Percentiles rank a stretch among this genome's conserved stretches.
Conservation (phyloP, 2,888 invertebrate species). For the Arenicola marina region DNA sequence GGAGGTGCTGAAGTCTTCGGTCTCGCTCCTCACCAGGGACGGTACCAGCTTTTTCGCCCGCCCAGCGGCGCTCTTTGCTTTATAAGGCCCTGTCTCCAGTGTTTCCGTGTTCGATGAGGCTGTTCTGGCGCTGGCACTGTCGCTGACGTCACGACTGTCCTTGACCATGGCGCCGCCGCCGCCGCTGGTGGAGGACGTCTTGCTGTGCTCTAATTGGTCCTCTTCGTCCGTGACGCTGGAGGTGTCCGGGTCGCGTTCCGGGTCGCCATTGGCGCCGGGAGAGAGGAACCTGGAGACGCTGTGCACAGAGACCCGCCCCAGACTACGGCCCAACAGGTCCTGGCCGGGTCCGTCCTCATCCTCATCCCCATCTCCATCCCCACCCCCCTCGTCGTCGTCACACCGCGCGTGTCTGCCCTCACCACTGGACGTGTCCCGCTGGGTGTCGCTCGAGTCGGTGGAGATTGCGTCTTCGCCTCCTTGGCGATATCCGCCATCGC, state of each 20-base stretch:
- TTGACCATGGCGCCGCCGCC: neutral
- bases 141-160: neutral
- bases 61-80: too few relatives aligned
- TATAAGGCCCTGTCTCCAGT: too few relatives aligned
- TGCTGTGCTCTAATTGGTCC: too few relatives aligned
- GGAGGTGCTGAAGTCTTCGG: conserved; percentile 43
- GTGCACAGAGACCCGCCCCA: conserved; percentile 27
- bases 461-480: neutral
- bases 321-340: conserved; percentile 17
- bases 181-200: too few relatives aligned
- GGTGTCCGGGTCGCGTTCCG: neutral
- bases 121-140: neutral
- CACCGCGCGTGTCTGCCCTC: too few relatives aligned
- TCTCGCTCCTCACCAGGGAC: conserved; percentile 53
- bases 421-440: neutral
- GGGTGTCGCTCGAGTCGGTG: neutral
- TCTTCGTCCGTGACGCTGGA: neutral
- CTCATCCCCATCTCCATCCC: neutral
- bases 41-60: neutral
- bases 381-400: conserved; percentile 1
- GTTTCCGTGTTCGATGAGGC: neutral
- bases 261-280: neutral
- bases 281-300: conserved; percentile 23
- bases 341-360: conserved; percentile 1
- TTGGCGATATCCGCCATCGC: neutral